A percentile compares a stretch with the other conserved stretches of the same genome.
These are phyloP conservation scores for Sebastes matsubarae DNA, from an alignment of 2,797 vertebrate species.

Conservation along the genomic window DNA sequence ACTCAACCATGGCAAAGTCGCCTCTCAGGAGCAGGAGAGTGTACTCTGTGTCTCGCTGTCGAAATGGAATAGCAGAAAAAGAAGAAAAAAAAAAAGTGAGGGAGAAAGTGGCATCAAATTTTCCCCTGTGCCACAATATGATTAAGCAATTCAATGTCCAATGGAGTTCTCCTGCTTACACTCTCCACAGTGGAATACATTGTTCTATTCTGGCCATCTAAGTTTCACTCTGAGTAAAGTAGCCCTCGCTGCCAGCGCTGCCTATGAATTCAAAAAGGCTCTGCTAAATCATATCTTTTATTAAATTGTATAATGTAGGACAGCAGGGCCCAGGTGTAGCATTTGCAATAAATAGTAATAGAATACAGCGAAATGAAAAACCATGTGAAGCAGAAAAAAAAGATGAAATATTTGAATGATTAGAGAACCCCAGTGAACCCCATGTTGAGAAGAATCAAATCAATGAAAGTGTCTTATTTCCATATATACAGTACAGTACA, in stretches of 20 bases:
- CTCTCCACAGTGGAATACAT: background rate
- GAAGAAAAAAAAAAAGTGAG: background rate
- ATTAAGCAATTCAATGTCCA: constrained; percentile 38
- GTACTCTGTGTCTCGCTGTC: constrained; percentile 29
- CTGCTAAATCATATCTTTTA: constrained; percentile 33
- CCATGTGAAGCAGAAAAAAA: background rate
- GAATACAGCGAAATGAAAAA: background rate
- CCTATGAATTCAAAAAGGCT: constrained; percentile 28
- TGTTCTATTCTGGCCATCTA: constrained; percentile 24
- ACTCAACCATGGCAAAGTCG: constrained; percentile 36
- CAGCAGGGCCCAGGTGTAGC: background rate
- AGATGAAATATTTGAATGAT: background rate
- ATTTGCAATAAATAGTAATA: background rate
- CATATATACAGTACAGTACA: background rate
- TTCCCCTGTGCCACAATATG: constrained; percentile 18
- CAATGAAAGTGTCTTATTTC: too few species aligned
- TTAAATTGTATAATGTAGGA: background rate
- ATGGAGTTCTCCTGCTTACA: constrained; percentile 18
- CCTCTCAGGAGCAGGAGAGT: constrained; percentile 28
- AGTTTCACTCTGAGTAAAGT: constrained; percentile 11
- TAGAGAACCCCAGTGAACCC: background rate
- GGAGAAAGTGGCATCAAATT: constrained; percentile 23
- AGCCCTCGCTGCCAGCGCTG: background rate
- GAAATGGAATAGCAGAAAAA: constrained; percentile 18
- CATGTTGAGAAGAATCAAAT: too few species aligned